Percentiles rank a stretch among this genome's conserved stretches.
Conservation (phyloP, 2,113 vertebrate genomes). For the Pao palembangensis region DNA sequence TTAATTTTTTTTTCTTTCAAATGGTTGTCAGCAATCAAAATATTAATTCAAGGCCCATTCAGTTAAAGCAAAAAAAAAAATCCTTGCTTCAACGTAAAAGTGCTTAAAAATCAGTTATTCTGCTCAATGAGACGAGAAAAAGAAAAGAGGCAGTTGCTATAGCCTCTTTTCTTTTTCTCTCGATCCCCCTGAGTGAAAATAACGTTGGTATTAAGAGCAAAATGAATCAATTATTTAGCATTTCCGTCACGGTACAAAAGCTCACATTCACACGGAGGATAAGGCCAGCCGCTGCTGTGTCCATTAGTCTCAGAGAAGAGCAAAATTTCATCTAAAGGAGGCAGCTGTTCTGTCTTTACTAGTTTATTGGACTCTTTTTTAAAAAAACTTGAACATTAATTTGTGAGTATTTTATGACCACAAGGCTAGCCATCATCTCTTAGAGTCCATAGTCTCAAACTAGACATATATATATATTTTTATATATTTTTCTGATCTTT, state of each 20-base stretch:
- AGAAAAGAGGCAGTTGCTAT: slow-evolving; percentile 1
- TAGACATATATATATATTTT: too few species aligned
- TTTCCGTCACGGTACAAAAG: slow-evolving; percentile 35
- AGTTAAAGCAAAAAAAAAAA: slow-evolving; percentile 60
- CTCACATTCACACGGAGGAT: slow-evolving; percentile 51
- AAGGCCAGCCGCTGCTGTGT: slow-evolving; percentile 46
- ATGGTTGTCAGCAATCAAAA: slow-evolving; percentile 51
- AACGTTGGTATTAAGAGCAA: slow-evolving; percentile 57
- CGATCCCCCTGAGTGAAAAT: slow-evolving; percentile 44
- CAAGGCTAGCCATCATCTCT: too few species aligned
- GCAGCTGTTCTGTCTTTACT: neutral
- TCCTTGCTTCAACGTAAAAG: slow-evolving; percentile 27
- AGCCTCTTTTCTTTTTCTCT: neutral
- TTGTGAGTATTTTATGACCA: too few species aligned
- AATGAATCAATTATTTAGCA: slow-evolving; percentile 46
- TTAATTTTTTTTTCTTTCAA: slow-evolving; percentile 40
- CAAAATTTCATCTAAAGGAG: neutral
- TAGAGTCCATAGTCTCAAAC: too few species aligned
- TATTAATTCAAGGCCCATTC: slow-evolving; percentile 59
- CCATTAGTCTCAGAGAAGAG: slow-evolving; percentile 60
- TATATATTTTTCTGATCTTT: too few species aligned
- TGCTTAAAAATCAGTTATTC: slow-evolving; percentile 55
- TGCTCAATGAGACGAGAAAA: slow-evolving; percentile 33
- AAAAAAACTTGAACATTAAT: too few species aligned
- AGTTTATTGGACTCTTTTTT: too few species aligned